Evolutionary conservation across 2,888 invertebrate species (phyloP).

Genomic region (Harmothoe impar): DNA sequence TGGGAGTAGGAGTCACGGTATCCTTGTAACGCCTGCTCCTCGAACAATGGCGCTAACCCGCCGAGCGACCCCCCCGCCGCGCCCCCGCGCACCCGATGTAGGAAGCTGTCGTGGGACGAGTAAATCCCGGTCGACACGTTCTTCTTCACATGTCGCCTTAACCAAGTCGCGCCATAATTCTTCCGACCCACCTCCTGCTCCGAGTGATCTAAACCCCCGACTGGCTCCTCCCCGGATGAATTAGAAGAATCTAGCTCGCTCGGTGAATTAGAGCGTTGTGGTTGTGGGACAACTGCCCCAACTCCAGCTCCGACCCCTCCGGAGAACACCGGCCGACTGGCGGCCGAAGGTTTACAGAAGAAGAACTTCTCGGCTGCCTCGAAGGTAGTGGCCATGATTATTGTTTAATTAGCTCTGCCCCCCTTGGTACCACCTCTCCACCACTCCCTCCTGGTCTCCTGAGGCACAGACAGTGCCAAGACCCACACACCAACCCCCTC

Average conservation of each 20-base stretch:
- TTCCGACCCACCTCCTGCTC: not conserved
- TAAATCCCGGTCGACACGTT: not conserved
- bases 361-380: slow-evolving; percentile 55
- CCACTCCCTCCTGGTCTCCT: not conserved
- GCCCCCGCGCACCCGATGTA: not conserved
- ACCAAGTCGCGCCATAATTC: not conserved
- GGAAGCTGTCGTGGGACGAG: slow-evolving; percentile 45
- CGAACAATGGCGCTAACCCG: not conserved
- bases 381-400: slow-evolving; percentile 33
- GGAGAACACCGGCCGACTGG: slow-evolving; percentile 1
- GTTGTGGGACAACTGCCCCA: not conserved
- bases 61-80: not conserved
- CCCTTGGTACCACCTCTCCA: not conserved
- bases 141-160: slow-evolving; percentile 12
- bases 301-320: not conserved
- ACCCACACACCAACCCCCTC: not conserved
- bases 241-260: not conserved
- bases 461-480: not conserved
- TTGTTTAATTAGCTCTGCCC: slow-evolving; percentile 36
- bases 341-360: not conserved
- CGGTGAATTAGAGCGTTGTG: not conserved
- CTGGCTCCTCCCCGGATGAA: not conserved
- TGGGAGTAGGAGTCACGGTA: slow-evolving; percentile 7
- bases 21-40: not conserved
- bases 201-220: not conserved